phyloP scores from a whole-genome alignment of 53 echinoderm and acorn worm genomes.

The Echinarachnius parma region DNA sequence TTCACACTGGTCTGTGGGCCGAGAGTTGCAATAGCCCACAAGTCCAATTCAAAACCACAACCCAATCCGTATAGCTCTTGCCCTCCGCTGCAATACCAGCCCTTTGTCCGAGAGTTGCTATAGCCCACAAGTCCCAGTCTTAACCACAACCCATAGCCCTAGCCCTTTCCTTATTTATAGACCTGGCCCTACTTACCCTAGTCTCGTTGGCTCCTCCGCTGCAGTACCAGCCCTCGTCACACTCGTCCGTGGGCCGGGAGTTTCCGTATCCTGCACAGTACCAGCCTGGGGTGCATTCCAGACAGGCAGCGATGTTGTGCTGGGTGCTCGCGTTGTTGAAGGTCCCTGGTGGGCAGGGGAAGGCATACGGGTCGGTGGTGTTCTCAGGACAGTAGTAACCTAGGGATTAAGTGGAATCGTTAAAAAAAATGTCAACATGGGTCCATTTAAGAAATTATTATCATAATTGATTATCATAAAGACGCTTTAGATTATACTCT shows the following conservation, averaged over 20 bases:
- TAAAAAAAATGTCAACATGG: conserved; percentile 1
- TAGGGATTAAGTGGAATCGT: not conserved
- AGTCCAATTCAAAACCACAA: too few species aligned
- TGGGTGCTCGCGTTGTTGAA: conserved; percentile 80
- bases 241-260: conserved; percentile 67
- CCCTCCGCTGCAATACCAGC: too few species aligned
- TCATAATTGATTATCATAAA: not conserved
- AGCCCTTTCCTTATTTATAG: too few species aligned
- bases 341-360: conserved; percentile 85
- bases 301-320: conserved; percentile 54
- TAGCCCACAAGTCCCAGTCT: too few species aligned
- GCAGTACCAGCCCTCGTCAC: conserved; percentile 89
- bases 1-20: conserved; percentile 67
- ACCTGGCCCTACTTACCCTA: conserved; percentile 50
- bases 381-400: conserved; percentile 91
- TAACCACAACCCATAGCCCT: too few species aligned
- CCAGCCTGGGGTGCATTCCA: conserved; percentile 78
- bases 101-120: too few species aligned
- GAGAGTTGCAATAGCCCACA: conserved; percentile 44
- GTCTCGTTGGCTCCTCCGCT: conserved; percentile 76
- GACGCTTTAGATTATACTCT: too few species aligned
- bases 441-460: not conserved
- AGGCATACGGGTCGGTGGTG: conserved; percentile 79
- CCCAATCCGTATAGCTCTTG: too few species aligned
- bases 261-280: conserved; percentile 80